Conservation (phyloP, 2,113 vertebrate species). For the Pachyramphus minor region DNA sequence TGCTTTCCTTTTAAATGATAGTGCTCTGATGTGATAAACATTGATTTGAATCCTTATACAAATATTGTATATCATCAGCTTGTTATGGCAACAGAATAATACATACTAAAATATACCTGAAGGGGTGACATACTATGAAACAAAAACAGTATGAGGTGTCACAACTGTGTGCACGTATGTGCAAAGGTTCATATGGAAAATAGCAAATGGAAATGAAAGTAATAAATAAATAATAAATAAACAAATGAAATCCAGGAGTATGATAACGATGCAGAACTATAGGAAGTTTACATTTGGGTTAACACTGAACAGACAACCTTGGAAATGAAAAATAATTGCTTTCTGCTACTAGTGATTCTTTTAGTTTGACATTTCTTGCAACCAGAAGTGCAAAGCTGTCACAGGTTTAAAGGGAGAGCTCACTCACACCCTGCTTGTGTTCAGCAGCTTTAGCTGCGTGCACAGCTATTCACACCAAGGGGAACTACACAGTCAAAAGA, state of each 20-base stretch:
- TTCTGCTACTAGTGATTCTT: not conserved
- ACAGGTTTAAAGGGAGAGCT: not conserved
- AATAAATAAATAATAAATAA: not conserved
- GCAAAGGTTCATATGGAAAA: not conserved
- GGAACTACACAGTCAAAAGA: not conserved
- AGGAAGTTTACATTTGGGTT: not conserved
- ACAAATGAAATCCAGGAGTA: not conserved
- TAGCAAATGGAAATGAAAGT: not conserved
- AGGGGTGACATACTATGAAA: not conserved
- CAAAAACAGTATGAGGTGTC: not conserved
- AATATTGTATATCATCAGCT: slow-evolving; percentile 2
- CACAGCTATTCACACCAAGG: not conserved
- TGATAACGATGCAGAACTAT: not conserved
- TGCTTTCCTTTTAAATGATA: slow-evolving; percentile 14
- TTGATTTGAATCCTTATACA: slow-evolving; percentile 20
- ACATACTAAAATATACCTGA: not conserved
- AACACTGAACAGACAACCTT: not conserved
- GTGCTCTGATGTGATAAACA: not conserved
- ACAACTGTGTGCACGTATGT: not conserved
- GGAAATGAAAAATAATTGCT: not conserved
- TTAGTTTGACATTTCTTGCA: not conserved
- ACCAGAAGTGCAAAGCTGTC: not conserved
- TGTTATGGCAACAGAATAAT: not conserved
- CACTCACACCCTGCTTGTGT: not conserved
- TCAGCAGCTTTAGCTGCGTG: not conserved